Evolutionary conservation across 2,888 invertebrate genomes (phyloP).

Genomic region (Bugulina stolonifera): DNA sequence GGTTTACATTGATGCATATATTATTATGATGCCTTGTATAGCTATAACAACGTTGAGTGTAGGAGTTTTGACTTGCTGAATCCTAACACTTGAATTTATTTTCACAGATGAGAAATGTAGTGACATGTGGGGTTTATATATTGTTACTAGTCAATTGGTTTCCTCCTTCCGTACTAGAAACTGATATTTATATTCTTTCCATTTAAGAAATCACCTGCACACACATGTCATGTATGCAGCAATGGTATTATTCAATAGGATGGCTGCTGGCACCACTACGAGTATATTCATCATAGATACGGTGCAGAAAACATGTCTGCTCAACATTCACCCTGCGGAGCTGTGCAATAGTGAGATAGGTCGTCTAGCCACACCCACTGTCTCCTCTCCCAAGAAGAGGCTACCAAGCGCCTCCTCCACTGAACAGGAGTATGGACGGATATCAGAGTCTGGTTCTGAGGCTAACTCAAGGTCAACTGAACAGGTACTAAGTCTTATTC

Average conservation of each 20-base stretch:
- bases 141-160: no score
- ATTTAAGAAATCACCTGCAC: no score
- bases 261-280: conserved; percentile 95
- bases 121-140: no score
- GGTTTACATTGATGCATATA: no score
- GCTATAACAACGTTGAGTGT: no score
- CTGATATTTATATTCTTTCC: no score
- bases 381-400: neutral
- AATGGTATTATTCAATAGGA: conserved; percentile 58
- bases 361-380: conserved; percentile 1
- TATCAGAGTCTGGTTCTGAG: conserved; percentile 81
- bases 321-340: conserved; percentile 41
- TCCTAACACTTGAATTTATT: no score
- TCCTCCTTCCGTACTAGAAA: no score
- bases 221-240: no score
- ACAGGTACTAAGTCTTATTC: neutral
- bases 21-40: no score
- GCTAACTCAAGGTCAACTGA: conserved; percentile 23
- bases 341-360: conserved; percentile 24
- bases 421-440: conserved; percentile 77
- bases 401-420: neutral
- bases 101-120: no score
- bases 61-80: no score
- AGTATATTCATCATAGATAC: conserved; percentile 92
- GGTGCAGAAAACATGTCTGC: conserved; percentile 76